Percentiles rank a stretch among this genome's conserved stretches.
Conservation (phyloP, 2,797 vertebrate species). For the Thunnus albacares region DNA sequence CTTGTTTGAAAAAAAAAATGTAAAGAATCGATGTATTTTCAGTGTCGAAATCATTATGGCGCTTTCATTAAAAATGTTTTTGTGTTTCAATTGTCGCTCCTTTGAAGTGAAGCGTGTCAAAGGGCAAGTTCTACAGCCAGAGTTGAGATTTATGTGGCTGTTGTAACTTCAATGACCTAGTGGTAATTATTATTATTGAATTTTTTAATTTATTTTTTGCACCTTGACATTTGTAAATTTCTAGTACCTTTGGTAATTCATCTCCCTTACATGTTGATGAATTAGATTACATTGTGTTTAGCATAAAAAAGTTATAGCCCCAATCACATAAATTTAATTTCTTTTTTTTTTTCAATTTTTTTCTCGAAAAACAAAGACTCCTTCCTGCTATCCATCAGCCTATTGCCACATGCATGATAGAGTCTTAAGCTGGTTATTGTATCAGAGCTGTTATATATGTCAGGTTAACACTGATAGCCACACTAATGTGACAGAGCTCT, state of each 20-base stretch:
- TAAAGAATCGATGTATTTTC: conserved; percentile 51
- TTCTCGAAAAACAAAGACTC: conserved; percentile 26
- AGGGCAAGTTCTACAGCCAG: conserved; percentile 30
- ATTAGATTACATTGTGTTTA: not conserved
- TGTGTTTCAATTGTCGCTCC: conserved; percentile 6
- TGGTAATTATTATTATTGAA: conserved; percentile 1
- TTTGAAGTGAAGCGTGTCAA: conserved; percentile 33
- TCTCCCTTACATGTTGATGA: not conserved
- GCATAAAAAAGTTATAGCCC: not conserved
- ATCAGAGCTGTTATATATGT: conserved; percentile 58
- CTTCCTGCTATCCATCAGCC: conserved; percentile 30
- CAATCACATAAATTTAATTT: not conserved
- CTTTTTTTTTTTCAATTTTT: not conserved
- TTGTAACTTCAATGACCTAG: conserved; percentile 5
- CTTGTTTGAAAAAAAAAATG: conserved; percentile 35
- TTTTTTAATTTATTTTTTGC: conserved; percentile 11
- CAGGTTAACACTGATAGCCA: conserved; percentile 71
- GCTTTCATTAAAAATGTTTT: conserved; percentile 36
- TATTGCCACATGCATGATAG: conserved; percentile 27
- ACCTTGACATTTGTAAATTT: conserved; percentile 25
- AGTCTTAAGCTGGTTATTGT: conserved; percentile 63
- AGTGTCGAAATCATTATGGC: conserved; percentile 53
- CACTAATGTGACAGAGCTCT: conserved; percentile 74
- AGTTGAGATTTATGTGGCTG: conserved; percentile 12
- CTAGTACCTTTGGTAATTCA: not conserved